Percentiles rank a stretch among this genome's conserved stretches.
phyloP scores from a whole-genome alignment of 2,113 vertebrate species.

The Oreotrochilus melanogaster region DNA sequence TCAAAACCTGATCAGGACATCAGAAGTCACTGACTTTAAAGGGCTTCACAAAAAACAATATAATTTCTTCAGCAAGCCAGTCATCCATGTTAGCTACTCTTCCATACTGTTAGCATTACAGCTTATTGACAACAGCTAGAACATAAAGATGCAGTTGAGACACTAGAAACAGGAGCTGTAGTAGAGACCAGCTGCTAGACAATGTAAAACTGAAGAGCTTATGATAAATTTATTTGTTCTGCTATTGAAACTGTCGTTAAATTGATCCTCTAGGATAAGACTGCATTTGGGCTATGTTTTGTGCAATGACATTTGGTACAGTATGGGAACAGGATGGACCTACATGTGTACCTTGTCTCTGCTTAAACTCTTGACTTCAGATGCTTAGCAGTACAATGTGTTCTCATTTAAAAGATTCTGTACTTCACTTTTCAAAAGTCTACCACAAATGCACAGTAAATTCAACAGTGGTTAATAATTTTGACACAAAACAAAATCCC shows the following conservation, averaged over 20 bases:
- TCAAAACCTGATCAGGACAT: neutral
- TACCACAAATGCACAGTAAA: neutral
- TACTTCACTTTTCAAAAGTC: neutral
- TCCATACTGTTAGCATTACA: neutral
- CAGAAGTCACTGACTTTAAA: neutral
- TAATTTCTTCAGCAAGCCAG: neutral
- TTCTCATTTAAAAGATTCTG: neutral
- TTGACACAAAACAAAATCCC: neutral
- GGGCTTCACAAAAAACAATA: neutral
- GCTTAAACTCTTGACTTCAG: neutral
- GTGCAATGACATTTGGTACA: neutral
- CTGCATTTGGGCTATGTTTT: neutral
- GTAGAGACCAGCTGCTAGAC: neutral
- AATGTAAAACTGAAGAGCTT: neutral
- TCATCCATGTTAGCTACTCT: neutral
- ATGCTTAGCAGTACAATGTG: neutral
- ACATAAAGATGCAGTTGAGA: neutral
- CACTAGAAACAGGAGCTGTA: neutral
- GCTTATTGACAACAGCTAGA: neutral
- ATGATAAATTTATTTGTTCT: neutral
- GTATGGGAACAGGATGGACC: neutral
- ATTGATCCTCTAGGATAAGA: neutral
- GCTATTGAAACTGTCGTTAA: neutral
- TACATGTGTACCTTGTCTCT: neutral
- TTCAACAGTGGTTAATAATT: neutral